Percentiles rank a stretch among this genome's conserved stretches.
Evolutionary conservation across 2,888 invertebrate genomes (phyloP).

Genomic region (Leucophenga maculata): DNA sequence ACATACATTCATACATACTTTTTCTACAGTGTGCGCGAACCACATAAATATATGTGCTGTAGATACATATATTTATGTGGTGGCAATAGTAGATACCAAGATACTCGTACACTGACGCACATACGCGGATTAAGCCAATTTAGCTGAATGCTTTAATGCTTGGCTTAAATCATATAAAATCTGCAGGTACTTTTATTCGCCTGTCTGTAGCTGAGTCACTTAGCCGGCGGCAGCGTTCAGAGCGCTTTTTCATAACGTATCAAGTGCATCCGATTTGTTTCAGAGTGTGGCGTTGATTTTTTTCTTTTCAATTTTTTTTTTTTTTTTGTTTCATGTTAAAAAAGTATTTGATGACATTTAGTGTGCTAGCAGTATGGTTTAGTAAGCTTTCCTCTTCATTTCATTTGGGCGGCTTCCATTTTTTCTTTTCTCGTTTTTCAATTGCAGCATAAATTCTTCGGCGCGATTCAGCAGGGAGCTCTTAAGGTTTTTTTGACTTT

Average conservation of each 20-base stretch:
- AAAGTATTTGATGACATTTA: slow-evolving; percentile 38
- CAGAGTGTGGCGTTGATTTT: not conserved
- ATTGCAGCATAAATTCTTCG: slow-evolving; percentile 56
- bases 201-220: no score
- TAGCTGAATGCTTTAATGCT: slow-evolving; percentile 64
- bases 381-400: slow-evolving; percentile 19
- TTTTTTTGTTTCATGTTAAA: not conserved
- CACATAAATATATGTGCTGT: slow-evolving; percentile 21
- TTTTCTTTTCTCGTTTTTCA: slow-evolving; percentile 36
- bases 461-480: no score
- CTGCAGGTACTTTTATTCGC: no score
- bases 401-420: slow-evolving; percentile 37
- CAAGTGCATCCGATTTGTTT: slow-evolving; percentile 34
- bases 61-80: not conserved
- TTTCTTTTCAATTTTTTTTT: not conserved
- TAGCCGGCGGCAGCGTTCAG: no score
- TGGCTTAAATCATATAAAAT: slow-evolving; percentile 44
- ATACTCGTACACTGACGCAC: slow-evolving; percentile 1
- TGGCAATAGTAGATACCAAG: not conserved
- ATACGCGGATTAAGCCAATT: slow-evolving; percentile 62
- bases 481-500: slow-evolving; percentile 11
- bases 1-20: slow-evolving; percentile 19
- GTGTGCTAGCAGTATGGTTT: slow-evolving; percentile 20
- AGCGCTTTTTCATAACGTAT: not conserved
- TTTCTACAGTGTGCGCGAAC: no score